phyloP scores from a whole-genome alignment of 2,888 invertebrate genomes.

The Aphidoletes aphidimyza region DNA sequence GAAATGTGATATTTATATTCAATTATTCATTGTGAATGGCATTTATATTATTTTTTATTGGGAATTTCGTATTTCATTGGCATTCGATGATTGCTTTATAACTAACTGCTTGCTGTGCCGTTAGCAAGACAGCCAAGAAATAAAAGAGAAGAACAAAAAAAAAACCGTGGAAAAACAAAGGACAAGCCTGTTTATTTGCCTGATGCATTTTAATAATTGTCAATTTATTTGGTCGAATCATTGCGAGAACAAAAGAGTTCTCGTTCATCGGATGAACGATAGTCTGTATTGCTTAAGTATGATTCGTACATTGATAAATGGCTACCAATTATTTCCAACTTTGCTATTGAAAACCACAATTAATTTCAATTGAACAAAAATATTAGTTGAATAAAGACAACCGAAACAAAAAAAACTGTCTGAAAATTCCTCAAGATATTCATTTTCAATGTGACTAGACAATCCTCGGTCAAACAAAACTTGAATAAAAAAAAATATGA shows the following conservation, averaged over 20 bases:
- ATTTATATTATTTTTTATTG: conserved; percentile 39
- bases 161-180: not conserved
- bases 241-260: not conserved
- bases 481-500: not conserved
- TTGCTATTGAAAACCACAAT: not conserved
- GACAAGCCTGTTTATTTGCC: not conserved
- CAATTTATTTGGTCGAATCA: conserved; percentile 28
- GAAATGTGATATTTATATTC: conserved; percentile 53
- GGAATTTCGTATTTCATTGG: conserved; percentile 34
- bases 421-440: not conserved
- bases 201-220: conserved; percentile 40
- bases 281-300: not conserved
- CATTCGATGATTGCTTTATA: conserved; percentile 32
- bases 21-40: conserved; percentile 19
- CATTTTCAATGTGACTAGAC: not conserved
- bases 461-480: not conserved
- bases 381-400: not conserved
- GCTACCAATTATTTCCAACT: not conserved
- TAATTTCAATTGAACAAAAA: not conserved
- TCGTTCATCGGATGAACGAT: not conserved
- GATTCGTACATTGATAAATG: not conserved
- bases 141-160: not conserved
- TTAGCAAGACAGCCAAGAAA: not conserved
- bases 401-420: not conserved
- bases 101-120: not conserved